These are phyloP conservation scores for Idaea aversata DNA, from an alignment of 2,888 invertebrate species.

Conservation along the genomic window DNA sequence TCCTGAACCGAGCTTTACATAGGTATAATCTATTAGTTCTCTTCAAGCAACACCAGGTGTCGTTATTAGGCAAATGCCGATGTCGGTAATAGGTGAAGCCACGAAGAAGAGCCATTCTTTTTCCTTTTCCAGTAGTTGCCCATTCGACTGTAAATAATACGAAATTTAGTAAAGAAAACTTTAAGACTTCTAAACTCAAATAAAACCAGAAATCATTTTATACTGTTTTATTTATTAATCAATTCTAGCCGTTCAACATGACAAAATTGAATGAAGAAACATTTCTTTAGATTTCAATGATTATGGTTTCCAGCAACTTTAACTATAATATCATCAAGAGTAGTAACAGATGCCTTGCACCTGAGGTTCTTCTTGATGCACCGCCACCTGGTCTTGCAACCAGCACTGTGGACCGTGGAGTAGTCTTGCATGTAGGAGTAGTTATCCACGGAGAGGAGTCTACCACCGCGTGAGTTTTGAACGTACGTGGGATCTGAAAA, in stretches of 20 bases:
- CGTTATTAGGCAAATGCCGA: constrained; percentile 1
- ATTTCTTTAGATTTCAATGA: constrained; percentile 10
- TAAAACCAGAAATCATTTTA: no score
- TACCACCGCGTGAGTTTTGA: constrained; percentile 18
- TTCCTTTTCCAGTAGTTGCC: constrained; percentile 14
- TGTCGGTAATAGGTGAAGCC: constrained; percentile 9
- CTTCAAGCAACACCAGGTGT: constrained; percentile 32
- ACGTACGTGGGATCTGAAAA: constrained; percentile 17
- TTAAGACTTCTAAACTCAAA: no score
- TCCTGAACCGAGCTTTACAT: constrained; percentile 47
- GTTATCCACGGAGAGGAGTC: constrained; percentile 19
- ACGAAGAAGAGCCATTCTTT: constrained; percentile 21
- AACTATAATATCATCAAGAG: constrained; percentile 22
- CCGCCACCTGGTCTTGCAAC: constrained; percentile 31
- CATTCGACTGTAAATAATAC: constrained; percentile 12
- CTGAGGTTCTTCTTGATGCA: constrained; percentile 29
- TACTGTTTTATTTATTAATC: no score
- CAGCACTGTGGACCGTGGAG: constrained; percentile 16
- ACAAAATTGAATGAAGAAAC: background rate
- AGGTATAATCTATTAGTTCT: background rate
- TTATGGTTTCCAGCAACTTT: constrained; percentile 21
- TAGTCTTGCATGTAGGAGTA: constrained; percentile 13
- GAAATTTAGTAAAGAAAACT: background rate
- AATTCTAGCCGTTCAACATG: no score
- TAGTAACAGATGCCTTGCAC: constrained; percentile 30